A percentile compares a stretch with the other conserved stretches of the same genome.
phyloP scores from a whole-genome alignment of 2,113 vertebrate genomes.

The Pseudolaguvia tuberculata region DNA sequence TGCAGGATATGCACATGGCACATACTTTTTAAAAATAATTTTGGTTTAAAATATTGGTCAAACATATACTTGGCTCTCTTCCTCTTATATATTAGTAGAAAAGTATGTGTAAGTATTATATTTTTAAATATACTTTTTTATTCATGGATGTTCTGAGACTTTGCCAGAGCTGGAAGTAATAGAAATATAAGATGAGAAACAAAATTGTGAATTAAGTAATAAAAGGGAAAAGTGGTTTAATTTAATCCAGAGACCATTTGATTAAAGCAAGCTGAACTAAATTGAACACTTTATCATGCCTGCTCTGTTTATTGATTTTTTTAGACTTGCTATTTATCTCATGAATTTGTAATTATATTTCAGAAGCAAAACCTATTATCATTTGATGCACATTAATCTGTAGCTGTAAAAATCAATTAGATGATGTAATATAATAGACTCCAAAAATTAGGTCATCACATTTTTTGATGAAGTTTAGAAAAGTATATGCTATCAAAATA shows the following conservation, averaged over 20 bases:
- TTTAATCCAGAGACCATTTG: conserved; percentile 15
- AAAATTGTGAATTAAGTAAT: conserved; percentile 14
- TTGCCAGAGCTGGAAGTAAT: background rate
- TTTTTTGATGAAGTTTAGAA: background rate
- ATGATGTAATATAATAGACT: background rate
- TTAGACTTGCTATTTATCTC: conserved; percentile 9
- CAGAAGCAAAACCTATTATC: conserved; percentile 5
- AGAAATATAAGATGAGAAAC: background rate
- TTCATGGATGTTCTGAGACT: background rate
- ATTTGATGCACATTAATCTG: conserved; percentile 9
- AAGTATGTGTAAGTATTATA: background rate
- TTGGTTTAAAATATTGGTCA: no score
- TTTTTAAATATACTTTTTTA: background rate
- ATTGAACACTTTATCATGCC: conserved; percentile 18
- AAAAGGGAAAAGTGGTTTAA: conserved; percentile 15
- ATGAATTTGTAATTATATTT: conserved; percentile 20
- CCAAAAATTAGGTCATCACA: background rate
- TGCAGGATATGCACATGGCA: no score
- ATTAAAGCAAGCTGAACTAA: conserved; percentile 12
- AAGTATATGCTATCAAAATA: no score
- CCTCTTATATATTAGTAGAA: background rate
- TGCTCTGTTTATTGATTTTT: conserved; percentile 18
- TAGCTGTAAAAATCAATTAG: background rate
- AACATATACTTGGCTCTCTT: background rate
- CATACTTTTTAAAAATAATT: no score